A percentile compares a stretch with the other conserved stretches of the same genome.
Conservation (phyloP, 37 sponge, comb jelly and placozoan genomes). For the Bolinopsis microptera region DNA sequence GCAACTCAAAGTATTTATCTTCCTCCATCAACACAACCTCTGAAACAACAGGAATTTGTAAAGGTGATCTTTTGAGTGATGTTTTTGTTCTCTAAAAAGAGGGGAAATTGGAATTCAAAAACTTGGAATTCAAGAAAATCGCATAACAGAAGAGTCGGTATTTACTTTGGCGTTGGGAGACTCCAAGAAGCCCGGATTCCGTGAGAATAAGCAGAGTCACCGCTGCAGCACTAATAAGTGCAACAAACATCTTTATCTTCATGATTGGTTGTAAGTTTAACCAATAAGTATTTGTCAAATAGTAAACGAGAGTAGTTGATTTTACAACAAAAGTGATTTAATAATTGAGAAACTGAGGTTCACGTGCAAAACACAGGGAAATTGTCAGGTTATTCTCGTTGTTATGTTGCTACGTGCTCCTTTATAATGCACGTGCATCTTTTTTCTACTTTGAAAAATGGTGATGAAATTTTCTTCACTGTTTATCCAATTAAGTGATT, state of each 20-base stretch:
- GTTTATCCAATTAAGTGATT: too few species aligned
- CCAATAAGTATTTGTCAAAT: neutral
- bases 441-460: too few species aligned
- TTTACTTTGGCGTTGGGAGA: neutral
- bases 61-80: too few species aligned
- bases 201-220: neutral
- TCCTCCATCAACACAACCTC: neutral
- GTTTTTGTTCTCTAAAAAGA: too few species aligned
- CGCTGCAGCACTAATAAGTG: neutral
- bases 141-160: too few species aligned
- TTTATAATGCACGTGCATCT: too few species aligned
- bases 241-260: neutral
- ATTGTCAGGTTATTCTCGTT: too few species aligned
- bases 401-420: too few species aligned
- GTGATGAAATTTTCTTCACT: too few species aligned
- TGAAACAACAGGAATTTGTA: too few species aligned
- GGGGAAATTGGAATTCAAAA: too few species aligned
- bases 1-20: neutral
- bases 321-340: neutral
- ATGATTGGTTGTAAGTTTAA: neutral
- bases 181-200: neutral
- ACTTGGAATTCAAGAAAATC: too few species aligned
- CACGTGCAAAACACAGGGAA: neutral
- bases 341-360: neutral
- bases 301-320: neutral